Evolutionary conservation across 1,140 invertebrate species (phyloP), one percentile per base, ranked within the genome.

Genomic region (Drepana arcuata): DNA sequence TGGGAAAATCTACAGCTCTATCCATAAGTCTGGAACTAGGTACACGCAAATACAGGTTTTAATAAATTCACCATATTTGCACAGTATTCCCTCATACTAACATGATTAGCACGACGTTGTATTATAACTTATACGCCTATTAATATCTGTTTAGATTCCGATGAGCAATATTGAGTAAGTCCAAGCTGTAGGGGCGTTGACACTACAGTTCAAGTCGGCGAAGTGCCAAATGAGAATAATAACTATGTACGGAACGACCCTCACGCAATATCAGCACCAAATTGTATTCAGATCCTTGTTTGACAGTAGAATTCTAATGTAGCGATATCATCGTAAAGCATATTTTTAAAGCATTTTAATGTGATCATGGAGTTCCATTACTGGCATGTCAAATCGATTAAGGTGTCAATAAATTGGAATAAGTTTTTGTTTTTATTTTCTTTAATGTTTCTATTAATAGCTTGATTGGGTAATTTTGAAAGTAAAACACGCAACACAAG

Each of bases 151-250:
- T n/a, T n/a, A n/a, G n/a, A n/a, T n/a, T n/a, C n/a, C n/a, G n/a
- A n/a, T n/a, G n/a, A n/a, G n/a, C n/a, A n/a, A n/a, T n/a, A n/a
- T n/a, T n/a, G n/a, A n/a, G n/a, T n/a, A n/a, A n/a, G n/a, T n/a
- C n/a, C 33, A 33, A 34, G 37, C 34, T 16, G 32, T 24, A 35
- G 38, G 58, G 64, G 34, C 66, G 48, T 58, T 66, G 66, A 69
- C 69, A 62, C 50, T 41, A 31, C 30, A 30, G 16, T 15, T 34
- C 23, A 44, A 39, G 42, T 51, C 38, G 44, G 35, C 47, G 28
- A 34, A 53, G 57, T 66, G 61, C 63, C 66, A 68, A 68, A 73
- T 62, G 61, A 57, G 63, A 68, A 61, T 65, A 73, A 70, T 70
- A 67, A 70, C 69, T 62, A 73, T 59, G 55, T 65, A 53, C 27